Percentiles rank a stretch among this genome's conserved stretches.
These are phyloP conservation scores for Bothrops jararaca DNA, from an alignment of 2,113 vertebrate species.

Conservation along the genomic window DNA sequence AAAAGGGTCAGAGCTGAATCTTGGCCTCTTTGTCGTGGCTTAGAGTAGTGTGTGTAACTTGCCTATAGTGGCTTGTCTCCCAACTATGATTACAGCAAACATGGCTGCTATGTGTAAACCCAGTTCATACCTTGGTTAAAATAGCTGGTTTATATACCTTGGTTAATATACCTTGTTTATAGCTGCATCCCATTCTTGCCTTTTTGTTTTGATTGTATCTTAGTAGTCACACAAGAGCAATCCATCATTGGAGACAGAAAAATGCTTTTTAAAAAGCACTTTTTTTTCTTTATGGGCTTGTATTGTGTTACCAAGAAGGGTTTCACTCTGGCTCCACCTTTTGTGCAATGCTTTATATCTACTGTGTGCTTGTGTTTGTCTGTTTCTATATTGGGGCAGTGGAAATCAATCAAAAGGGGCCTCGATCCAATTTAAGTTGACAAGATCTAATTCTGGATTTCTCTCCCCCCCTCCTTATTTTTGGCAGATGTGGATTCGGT, in stretches of 20 bases:
- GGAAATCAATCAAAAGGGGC: conserved; percentile 64
- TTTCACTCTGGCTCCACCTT: conserved; percentile 23
- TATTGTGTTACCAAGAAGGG: conserved; percentile 21
- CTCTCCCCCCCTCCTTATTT: neutral
- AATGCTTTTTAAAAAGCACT: conserved; percentile 17
- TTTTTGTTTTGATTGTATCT: neutral
- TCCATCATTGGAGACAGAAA: conserved; percentile 7
- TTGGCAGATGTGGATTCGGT: conserved; percentile 59
- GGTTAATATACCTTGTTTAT: neutral
- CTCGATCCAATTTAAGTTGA: conserved; percentile 66
- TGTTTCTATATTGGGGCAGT: neutral
- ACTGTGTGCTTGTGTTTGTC: conserved; percentile 33
- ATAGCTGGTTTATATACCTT: too few relatives aligned
- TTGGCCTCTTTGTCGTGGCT: neutral
- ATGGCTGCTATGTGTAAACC: neutral
- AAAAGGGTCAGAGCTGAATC: neutral
- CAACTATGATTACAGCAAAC: neutral
- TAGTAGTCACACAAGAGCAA: neutral
- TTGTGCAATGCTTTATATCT: conserved; percentile 30
- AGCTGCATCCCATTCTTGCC: neutral
- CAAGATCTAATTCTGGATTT: conserved; percentile 62
- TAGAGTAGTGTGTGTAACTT: neutral
- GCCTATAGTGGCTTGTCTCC: neutral
- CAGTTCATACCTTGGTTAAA: neutral
- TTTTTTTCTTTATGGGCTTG: conserved; percentile 38